phyloP scores from a whole-genome alignment of 2,888 invertebrate species.

The Andrena trimmerana region DNA sequence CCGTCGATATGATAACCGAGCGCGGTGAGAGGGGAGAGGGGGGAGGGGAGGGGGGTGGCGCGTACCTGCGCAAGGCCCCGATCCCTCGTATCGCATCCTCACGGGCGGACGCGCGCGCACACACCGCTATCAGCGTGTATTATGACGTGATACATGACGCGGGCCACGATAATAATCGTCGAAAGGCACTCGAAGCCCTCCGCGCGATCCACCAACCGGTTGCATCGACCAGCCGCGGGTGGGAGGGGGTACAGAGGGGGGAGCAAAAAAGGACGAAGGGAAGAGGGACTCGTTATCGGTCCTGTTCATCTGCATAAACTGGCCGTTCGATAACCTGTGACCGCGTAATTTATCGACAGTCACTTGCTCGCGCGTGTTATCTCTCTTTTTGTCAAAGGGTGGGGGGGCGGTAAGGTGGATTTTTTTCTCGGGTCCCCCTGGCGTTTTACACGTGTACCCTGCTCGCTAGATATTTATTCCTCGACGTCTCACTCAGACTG shows the following conservation, averaged over 20 bases:
- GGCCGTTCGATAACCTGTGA: constrained; percentile 68
- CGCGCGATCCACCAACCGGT: constrained; percentile 52
- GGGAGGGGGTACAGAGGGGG: background rate
- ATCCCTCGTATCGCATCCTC: constrained; percentile 55
- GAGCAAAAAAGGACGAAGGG: constrained; percentile 37
- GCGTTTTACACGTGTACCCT: constrained; percentile 47
- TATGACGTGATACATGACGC: constrained; percentile 75
- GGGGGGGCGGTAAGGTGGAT: background rate
- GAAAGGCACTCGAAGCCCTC: constrained; percentile 66
- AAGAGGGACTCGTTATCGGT: constrained; percentile 57
- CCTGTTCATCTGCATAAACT: constrained; percentile 69
- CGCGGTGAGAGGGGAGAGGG: too few relatives aligned
- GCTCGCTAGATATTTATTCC: constrained; percentile 42
- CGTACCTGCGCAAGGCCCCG: constrained; percentile 53
- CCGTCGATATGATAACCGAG: constrained; percentile 38
- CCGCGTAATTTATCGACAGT: constrained; percentile 70
- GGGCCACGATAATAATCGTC: constrained; percentile 72
- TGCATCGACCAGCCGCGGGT: constrained; percentile 7
- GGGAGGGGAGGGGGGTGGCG: constrained; percentile 9
- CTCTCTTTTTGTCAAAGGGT: constrained; percentile 24
- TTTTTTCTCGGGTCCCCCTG: constrained; percentile 29
- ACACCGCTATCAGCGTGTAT: constrained; percentile 70
- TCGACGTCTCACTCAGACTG: constrained; percentile 28
- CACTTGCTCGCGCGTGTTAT: constrained; percentile 25
- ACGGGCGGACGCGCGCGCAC: constrained; percentile 29